These are phyloP conservation scores for Turdus rufiventris DNA, from an alignment of 2,113 vertebrate genomes.

Conservation along the genomic window DNA sequence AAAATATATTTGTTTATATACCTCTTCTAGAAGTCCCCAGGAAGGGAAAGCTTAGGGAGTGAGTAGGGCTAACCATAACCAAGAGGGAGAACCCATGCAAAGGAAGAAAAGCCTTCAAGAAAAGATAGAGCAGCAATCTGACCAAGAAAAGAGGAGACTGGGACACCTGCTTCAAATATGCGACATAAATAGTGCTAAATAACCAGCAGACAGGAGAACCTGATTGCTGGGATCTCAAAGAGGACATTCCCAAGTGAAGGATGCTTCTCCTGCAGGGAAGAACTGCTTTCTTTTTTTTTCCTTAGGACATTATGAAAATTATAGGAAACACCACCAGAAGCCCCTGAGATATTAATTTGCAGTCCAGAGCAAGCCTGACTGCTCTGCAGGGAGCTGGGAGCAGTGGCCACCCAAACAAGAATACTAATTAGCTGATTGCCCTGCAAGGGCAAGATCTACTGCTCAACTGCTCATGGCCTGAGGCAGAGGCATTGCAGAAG, in stretches of 20 bases:
- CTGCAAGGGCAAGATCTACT: neutral
- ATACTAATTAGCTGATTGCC: slow-evolving; percentile 28
- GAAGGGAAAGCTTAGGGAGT: neutral
- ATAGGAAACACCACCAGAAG: neutral
- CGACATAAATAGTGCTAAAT: neutral
- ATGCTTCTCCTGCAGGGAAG: neutral
- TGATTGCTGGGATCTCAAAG: neutral
- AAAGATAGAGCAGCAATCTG: neutral
- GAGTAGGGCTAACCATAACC: neutral
- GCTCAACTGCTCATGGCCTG: neutral
- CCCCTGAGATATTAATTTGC: neutral
- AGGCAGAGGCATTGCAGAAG: neutral
- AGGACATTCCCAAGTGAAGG: neutral
- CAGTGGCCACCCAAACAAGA: neutral
- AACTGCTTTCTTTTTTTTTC: neutral
- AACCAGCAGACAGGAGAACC: neutral
- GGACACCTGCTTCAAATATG: neutral
- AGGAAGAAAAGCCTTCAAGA: neutral
- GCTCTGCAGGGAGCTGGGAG: neutral
- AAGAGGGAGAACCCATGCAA: neutral
- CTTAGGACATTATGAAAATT: neutral
- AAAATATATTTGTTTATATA: neutral
- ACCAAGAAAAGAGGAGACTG: neutral
- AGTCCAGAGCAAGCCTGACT: neutral
- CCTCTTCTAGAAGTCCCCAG: neutral